Evolutionary conservation across 1,140 invertebrate genomes (phyloP), one percentile per base, ranked within the genome.

Genomic region (Gryon sp.): DNA sequence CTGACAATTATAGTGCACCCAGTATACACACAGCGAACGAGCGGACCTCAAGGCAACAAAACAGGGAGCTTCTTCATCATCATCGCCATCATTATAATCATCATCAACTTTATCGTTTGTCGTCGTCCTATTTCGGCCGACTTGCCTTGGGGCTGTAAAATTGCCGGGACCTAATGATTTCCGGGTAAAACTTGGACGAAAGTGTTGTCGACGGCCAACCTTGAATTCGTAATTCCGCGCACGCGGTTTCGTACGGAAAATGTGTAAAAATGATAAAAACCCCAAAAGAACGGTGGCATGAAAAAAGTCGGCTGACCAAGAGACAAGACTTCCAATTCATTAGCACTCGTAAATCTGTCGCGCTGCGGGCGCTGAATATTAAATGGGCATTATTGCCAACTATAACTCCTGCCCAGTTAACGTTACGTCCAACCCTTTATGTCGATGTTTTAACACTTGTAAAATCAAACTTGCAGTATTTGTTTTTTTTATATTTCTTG

Each of bases 311-410:
- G 6, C 57, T n/a, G n/a, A n/a, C n/a, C 63, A 75, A 59, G 75
- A 80, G 72, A 80, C 81, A 78, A 75, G 76, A 14, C 80, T 82
- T 80, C 79, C 84, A 86, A 89, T 88, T 89, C 87, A 88, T 89
- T 88, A 89, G 83, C 81, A 84, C 84, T 87, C 86, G 83, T 89
- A 88, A 89, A 88, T 89, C 84, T 84, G 84, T 87, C 85, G 82
- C 80, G 80, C 77, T 75, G 76, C 79, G 70, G 76, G 82, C 80
- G 81, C 83, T 85, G 87, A 89, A 89, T 88, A 89, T 87, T 88
- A 87, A 89, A 76, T 82, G 81, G 78, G 72, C 80, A 83, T 87
- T 88, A 87, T 81, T 78, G 75, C 59, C 60, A 78, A 83, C 86
- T 86, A 85, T 87, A 88, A 88, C 83, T 87, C 82, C 55, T 84